phyloP scores from a whole-genome alignment of 2,113 vertebrate species.

The Puma concolor region DNA sequence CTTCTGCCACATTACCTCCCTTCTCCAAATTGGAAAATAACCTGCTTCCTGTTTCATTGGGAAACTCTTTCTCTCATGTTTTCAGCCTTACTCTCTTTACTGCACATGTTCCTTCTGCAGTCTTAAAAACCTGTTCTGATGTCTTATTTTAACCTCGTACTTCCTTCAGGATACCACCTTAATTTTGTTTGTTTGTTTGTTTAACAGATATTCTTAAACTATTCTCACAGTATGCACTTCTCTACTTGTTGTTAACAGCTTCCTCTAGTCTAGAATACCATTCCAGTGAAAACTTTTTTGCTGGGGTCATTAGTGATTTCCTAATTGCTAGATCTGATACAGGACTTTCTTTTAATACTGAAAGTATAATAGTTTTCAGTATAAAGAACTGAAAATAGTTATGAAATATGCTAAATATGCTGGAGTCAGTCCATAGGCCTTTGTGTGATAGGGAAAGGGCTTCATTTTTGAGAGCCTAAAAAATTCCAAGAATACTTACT shows the following conservation, averaged over 20 bases:
- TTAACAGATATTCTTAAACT: conserved; percentile 43
- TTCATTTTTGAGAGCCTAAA: conserved; percentile 9
- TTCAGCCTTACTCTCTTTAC: background rate
- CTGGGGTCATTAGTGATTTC: background rate
- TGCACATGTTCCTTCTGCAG: background rate
- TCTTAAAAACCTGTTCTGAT: background rate
- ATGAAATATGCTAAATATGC: background rate
- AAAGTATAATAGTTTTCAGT: background rate
- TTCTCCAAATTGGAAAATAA: background rate
- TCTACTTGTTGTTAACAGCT: background rate
- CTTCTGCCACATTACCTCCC: background rate
- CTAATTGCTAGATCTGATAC: background rate
- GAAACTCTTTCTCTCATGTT: background rate
- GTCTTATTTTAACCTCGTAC: background rate
- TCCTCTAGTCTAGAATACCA: background rate
- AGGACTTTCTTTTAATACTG: background rate
- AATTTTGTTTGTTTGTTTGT: background rate
- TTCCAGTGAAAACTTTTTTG: background rate
- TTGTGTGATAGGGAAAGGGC: background rate
- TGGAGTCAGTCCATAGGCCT: background rate
- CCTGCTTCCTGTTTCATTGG: background rate
- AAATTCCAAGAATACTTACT: background rate
- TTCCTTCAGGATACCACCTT: background rate
- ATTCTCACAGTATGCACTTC: background rate
- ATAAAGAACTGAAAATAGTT: background rate